Evolutionary conservation across 2,888 invertebrate genomes (phyloP).

Genomic region (Sialis fuliginosa): DNA sequence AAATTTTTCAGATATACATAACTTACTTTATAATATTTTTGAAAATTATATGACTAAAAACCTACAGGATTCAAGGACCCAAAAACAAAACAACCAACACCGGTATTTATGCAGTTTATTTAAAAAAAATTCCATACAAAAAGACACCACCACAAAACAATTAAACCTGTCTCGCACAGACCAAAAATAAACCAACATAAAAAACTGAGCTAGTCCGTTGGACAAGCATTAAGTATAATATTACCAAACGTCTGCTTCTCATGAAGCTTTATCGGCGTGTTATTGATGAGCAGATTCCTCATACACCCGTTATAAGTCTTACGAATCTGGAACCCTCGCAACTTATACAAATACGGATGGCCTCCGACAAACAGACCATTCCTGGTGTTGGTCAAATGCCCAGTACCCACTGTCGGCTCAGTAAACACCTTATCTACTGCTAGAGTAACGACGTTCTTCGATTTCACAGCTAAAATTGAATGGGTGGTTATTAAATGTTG

Average conservation of each 20-base stretch:
- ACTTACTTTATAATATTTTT: too few species aligned
- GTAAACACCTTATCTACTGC: constrained; percentile 69
- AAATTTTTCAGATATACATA: too few species aligned
- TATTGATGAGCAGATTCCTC: constrained; percentile 46
- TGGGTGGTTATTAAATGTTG: not conserved
- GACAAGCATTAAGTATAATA: constrained; percentile 63
- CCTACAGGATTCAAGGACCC: too few species aligned
- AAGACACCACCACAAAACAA: too few species aligned
- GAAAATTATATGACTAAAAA: too few species aligned
- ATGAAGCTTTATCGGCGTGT: constrained; percentile 27
- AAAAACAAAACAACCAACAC: too few species aligned
- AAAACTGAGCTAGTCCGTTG: constrained; percentile 40
- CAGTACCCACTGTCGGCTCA: constrained; percentile 49
- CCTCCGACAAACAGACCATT: constrained; percentile 86
- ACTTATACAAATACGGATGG: constrained; percentile 38
- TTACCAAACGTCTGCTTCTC: constrained; percentile 47
- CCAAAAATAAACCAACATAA: not conserved
- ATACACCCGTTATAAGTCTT: constrained; percentile 69
- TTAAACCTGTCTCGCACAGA: too few species aligned
- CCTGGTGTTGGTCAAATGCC: constrained; percentile 55
- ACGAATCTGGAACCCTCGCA: constrained; percentile 49
- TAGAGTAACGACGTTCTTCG: constrained; percentile 76
- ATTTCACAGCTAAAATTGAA: constrained; percentile 51
- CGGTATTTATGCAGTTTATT: too few species aligned
- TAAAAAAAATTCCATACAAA: too few species aligned